Base-by-base conservation (phyloP, 2,797 vertebrate genomes). In the Danio choprae region DNA sequence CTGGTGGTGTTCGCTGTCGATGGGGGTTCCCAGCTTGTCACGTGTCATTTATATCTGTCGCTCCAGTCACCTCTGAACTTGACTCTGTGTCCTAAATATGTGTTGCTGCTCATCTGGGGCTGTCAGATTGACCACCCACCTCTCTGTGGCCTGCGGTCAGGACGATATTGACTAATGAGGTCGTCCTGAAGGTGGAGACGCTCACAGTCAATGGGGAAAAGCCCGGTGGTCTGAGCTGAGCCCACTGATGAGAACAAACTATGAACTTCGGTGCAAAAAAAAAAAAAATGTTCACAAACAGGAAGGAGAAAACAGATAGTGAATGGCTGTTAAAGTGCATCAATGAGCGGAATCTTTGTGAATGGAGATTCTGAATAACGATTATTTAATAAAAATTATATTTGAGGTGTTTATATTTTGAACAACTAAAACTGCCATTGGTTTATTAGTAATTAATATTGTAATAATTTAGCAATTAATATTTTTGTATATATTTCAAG, bases 1-100 rank as follows among this genome's bases (percentile, higher is more conserved):
- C n/a, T 18, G 22, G 6, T 0, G 18, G 20, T 29, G 29, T 29
- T 9, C 5, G 2, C 16, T 58, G 64, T 51, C 67, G 51, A 29
- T 83, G 84, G 81, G 80, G 73, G 83, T 85, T 85, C 29, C 84
- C 84, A 71, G 53, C 18, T 3, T 38, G 51, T 40, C 41, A 68
- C 53, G 69, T 51, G 71, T 71, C 53, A 40, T 56, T 83, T 56
- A 63, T 40, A 40, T 79, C 48, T 64, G 9, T 55, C 36, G 38
- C 51, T 43, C 29, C 68, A 84, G 79, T 86, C 84, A 86, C 79
- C 73, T 84, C 80, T 69, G 76, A 73, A 81, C 81, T 73, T 46
- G 55, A 77, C 55, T 65, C 67, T 12, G 72, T 84, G 82, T 77
- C 53, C 76, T 46, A 40, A 80, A 84, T 86, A 80, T 81, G 79